These are phyloP conservation scores for Notechis scutatus DNA, from an alignment of 2,113 vertebrate genomes.

Conservation along the genomic window DNA sequence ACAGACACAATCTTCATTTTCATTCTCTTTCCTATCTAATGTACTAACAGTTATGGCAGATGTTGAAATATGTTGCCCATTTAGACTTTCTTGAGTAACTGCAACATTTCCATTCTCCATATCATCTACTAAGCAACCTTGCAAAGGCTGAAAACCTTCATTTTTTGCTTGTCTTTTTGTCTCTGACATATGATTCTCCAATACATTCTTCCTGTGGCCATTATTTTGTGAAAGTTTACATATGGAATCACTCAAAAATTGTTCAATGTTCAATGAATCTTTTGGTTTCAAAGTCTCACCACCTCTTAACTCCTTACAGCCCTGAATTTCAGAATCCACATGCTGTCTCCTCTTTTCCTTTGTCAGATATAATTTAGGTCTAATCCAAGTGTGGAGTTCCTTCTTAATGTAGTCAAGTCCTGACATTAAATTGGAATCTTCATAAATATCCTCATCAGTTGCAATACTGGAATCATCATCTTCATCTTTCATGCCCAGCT, in stretches of 20 bases:
- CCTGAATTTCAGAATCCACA: slow-evolving; percentile 80
- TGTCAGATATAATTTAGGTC: slow-evolving; percentile 73
- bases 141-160: slow-evolving; percentile 58
- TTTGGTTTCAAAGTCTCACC: slow-evolving; percentile 59
- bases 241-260: slow-evolving; percentile 73
- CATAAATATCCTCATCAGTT: slow-evolving; percentile 86
- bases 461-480: slow-evolving; percentile 82
- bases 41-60: slow-evolving; percentile 63
- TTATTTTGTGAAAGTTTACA: slow-evolving; percentile 73
- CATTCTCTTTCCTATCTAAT: slow-evolving; percentile 63
- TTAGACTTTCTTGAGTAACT: slow-evolving; percentile 66
- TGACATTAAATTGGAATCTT: slow-evolving; percentile 81
- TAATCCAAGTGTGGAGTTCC: slow-evolving; percentile 88
- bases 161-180: slow-evolving; percentile 61
- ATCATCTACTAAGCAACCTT: slow-evolving; percentile 85
- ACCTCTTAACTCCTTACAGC: slow-evolving; percentile 65
- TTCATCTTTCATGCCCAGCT: slow-evolving; percentile 85
- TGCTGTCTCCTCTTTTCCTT: slow-evolving; percentile 79
- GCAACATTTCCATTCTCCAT: slow-evolving; percentile 94
- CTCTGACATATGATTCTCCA: slow-evolving; percentile 39
- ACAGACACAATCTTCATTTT: slow-evolving; percentile 59
- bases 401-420: slow-evolving; percentile 91
- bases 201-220: slow-evolving; percentile 67
- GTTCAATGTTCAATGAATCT: slow-evolving; percentile 68
- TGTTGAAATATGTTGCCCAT: slow-evolving; percentile 63